Percentiles rank a stretch among this genome's conserved stretches.
These are phyloP conservation scores for Acutogordius australiensis DNA, from an alignment of 2,888 invertebrate genomes.

Conservation along the genomic window DNA sequence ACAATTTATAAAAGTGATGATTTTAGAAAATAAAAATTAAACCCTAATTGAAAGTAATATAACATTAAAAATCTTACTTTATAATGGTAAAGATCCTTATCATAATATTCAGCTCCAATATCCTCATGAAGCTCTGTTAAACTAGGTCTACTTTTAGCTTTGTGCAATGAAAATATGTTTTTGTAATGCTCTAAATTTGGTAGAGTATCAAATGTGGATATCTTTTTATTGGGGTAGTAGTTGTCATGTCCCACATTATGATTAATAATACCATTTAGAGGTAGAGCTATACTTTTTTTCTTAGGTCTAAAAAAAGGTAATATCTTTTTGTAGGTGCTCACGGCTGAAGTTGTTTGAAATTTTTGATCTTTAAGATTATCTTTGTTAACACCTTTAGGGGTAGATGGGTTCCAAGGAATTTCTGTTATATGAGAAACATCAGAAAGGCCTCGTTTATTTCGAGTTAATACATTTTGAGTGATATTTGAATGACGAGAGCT, in stretches of 20 bases:
- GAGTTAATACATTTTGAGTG: too few species aligned
- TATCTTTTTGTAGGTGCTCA: neutral
- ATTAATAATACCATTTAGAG: neutral
- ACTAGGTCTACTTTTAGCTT: constrained; percentile 22
- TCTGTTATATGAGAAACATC: neutral
- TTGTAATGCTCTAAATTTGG: constrained; percentile 29
- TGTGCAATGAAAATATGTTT: constrained; percentile 22
- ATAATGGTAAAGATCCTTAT: too few species aligned
- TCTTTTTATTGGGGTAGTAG: neutral
- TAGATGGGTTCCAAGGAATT: neutral
- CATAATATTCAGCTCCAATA: too few species aligned
- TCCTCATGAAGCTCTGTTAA: constrained; percentile 24
- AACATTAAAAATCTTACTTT: too few species aligned
- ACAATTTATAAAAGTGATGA: too few species aligned
- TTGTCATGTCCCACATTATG: neutral
- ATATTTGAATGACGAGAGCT: too few species aligned
- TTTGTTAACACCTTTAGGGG: neutral
- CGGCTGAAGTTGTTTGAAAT: too few species aligned
- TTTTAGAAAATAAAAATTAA: too few species aligned
- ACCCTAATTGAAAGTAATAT: too few species aligned
- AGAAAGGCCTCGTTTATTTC: neutral
- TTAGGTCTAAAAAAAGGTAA: neutral
- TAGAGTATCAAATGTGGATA: constrained; percentile 23
- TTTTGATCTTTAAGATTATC: neutral
- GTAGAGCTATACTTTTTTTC: neutral